phyloP scores from a whole-genome alignment of 2,888 invertebrate species.

The Seira musarum region DNA sequence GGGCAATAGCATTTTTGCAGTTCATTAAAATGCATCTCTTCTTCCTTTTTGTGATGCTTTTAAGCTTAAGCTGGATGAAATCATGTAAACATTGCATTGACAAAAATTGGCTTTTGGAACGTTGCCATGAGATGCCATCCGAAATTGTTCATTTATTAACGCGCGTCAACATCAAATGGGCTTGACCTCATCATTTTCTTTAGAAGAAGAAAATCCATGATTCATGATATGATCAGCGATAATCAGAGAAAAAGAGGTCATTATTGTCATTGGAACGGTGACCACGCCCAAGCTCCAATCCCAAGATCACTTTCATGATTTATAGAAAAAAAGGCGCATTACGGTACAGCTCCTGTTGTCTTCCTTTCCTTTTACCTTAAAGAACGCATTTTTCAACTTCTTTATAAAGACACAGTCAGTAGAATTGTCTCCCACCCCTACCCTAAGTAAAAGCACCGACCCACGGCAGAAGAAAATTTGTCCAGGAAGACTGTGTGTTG shows the following conservation, averaged over 20 bases:
- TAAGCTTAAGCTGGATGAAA: background rate
- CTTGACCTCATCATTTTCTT: slow-evolving; percentile 11
- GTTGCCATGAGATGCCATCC: background rate
- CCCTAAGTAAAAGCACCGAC: background rate
- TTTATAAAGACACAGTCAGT: background rate
- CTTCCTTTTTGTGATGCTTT: background rate
- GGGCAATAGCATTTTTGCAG: background rate
- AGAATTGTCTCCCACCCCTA: background rate
- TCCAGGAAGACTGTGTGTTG: background rate
- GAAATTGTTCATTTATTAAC: too few relatives aligned
- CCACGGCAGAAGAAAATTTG: background rate
- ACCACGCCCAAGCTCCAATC: slow-evolving; percentile 17
- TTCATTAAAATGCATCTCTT: slow-evolving; percentile 9
- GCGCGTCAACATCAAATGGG: background rate
- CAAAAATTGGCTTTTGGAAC: background rate
- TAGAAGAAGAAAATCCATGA: background rate
- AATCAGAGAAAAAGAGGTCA: slow-evolving; percentile 1
- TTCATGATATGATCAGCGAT: background rate
- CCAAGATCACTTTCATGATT: background rate
- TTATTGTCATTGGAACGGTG: background rate
- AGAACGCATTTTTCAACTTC: too few relatives aligned
- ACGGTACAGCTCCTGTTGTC: background rate
- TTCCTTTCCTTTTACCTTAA: too few relatives aligned
- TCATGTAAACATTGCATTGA: background rate
- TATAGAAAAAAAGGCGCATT: background rate